A percentile compares a stretch with the other conserved stretches of the same genome.
Evolutionary conservation across 1,140 invertebrate genomes (phyloP).

Genomic region (Manduca sexta): DNA sequence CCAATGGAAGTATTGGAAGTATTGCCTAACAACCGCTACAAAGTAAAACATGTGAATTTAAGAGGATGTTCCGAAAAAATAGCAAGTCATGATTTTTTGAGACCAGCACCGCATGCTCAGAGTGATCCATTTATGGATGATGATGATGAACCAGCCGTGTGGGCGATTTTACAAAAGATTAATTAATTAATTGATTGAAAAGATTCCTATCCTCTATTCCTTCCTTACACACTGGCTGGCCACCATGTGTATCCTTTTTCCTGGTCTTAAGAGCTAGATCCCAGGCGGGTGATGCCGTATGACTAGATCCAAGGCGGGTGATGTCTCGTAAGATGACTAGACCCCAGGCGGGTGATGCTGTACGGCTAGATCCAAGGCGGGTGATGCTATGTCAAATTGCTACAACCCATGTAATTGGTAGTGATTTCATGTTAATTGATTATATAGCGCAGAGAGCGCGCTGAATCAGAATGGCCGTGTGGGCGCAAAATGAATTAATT

Average conservation of each 20-base stretch:
- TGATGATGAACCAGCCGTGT: background rate
- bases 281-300: conserved; percentile 1
- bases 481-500: background rate
- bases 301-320: conserved; percentile 1
- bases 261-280: conserved; percentile 13
- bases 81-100: conserved; percentile 21
- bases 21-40: conserved; percentile 20
- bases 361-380: no score
- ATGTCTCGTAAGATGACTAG: background rate
- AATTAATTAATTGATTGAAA: no score
- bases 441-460: conserved; percentile 1
- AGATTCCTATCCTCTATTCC: conserved; percentile 2
- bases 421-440: background rate
- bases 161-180: no score
- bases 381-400: no score
- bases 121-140: conserved; percentile 13
- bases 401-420: no score
- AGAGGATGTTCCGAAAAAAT: conserved; percentile 20
- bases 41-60: conserved; percentile 23
- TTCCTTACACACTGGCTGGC: conserved; percentile 11
- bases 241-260: conserved; percentile 13
- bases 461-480: conserved; percentile 4
- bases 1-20: conserved; percentile 22
- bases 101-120: conserved; percentile 11
- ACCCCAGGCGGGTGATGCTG: no score